phyloP scores from a whole-genome alignment of 2,888 invertebrate species.

The Oscheius sp. region DNA sequence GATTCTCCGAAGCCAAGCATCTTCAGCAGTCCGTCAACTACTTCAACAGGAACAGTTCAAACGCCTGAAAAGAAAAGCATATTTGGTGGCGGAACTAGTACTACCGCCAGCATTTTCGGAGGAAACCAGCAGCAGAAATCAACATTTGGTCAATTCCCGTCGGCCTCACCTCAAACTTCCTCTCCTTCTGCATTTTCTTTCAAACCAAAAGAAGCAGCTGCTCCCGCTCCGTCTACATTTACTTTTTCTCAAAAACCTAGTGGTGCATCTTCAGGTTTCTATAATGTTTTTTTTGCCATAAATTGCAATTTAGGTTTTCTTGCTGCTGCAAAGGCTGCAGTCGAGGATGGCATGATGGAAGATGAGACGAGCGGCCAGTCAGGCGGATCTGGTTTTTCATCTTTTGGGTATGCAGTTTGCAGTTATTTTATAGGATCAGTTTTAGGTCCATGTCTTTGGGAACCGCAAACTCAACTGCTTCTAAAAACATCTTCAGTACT shows the following conservation, averaged over 20 bases:
- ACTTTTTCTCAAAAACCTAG: conserved; percentile 9
- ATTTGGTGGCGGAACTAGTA: neutral
- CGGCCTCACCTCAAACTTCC: neutral
- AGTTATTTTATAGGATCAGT: neutral
- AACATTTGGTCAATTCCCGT: neutral
- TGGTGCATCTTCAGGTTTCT: conserved; percentile 9
- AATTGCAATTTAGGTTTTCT: conserved; percentile 7
- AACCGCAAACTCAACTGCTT: neutral
- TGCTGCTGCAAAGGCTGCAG: conserved; percentile 23
- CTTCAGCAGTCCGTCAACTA: neutral
- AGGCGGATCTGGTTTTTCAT: neutral
- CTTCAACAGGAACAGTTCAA: neutral
- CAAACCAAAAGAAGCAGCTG: conserved; percentile 5
- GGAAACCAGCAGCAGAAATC: neutral
- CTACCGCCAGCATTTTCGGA: too few relatives aligned
- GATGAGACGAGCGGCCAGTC: neutral
- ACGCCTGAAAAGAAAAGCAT: conserved; percentile 9
- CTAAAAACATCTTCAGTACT: conserved; percentile 13
- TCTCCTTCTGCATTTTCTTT: conserved; percentile 3
- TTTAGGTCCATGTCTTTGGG: neutral
- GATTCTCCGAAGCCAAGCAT: neutral
- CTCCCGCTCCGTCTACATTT: conserved; percentile 11
- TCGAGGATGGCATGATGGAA: conserved; percentile 33
- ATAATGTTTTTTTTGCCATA: too few relatives aligned
- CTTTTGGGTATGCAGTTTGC: conserved; percentile 26